Evolutionary conservation across 2,888 invertebrate genomes (phyloP).

Genomic region (Drosophila mayaguana): DNA sequence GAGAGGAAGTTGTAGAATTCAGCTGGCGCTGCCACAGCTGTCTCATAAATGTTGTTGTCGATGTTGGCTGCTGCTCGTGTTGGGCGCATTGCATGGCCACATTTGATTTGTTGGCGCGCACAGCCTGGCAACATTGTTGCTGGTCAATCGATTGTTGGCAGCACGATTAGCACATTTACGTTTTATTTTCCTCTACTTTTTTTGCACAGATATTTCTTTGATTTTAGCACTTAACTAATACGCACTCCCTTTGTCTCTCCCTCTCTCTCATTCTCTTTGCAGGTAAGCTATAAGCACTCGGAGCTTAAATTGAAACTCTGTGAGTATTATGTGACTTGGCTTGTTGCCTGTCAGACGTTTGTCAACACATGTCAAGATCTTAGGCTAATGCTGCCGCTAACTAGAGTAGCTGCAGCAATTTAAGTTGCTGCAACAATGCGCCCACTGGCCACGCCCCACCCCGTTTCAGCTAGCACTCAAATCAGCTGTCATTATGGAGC

Average conservation of each 20-base stretch:
- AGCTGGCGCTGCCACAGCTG: slow-evolving; percentile 69
- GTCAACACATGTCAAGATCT: slow-evolving; percentile 67
- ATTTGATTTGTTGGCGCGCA: slow-evolving; percentile 74
- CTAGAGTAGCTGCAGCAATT: slow-evolving; percentile 10
- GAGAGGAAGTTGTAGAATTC: slow-evolving; percentile 60
- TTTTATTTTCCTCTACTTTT: slow-evolving; percentile 14
- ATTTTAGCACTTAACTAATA: slow-evolving; percentile 18
- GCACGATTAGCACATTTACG: slow-evolving; percentile 43
- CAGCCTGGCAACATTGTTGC: slow-evolving; percentile 74
- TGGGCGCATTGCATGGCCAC: slow-evolving; percentile 61
- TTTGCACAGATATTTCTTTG: slow-evolving; percentile 11
- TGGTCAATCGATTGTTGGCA: slow-evolving; percentile 54
- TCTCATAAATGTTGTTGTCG: slow-evolving; percentile 72
- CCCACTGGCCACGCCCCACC: slow-evolving; percentile 19
- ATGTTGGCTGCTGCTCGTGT: slow-evolving; percentile 37
- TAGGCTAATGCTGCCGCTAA: slow-evolving; percentile 60
- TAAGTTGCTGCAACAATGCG: slow-evolving; percentile 20
- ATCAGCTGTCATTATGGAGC: slow-evolving; percentile 53
- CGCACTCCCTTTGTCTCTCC: slow-evolving; percentile 2
- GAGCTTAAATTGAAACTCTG: slow-evolving; percentile 51
- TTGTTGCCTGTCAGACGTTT: slow-evolving; percentile 75
- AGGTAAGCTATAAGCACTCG: slow-evolving; percentile 60
- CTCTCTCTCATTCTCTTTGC: slow-evolving; percentile 15
- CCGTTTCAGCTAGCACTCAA: slow-evolving; percentile 11
- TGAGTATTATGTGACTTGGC: slow-evolving; percentile 70